Conservation (phyloP, 2,888 invertebrate genomes). For the Pedicia rivosa region DNA sequence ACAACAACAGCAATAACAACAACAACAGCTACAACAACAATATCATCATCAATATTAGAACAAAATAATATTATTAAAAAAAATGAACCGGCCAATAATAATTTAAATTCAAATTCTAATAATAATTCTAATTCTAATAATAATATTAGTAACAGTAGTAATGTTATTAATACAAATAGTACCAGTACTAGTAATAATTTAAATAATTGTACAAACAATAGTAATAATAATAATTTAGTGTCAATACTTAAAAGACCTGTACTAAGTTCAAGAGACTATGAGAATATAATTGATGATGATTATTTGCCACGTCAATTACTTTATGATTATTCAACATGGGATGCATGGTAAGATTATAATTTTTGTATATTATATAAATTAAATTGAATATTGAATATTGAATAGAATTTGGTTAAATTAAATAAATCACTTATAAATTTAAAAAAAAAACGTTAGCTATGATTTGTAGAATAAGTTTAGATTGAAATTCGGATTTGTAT, state of each 20-base stretch:
- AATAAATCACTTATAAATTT: too few species aligned
- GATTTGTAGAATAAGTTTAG: too few species aligned
- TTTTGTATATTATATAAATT: too few species aligned
- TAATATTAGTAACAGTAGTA: not conserved
- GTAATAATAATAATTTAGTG: constrained; percentile 12
- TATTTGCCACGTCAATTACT: constrained; percentile 64
- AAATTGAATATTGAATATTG: too few species aligned
- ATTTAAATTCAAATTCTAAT: not conserved
- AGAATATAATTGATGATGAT: constrained; percentile 64
- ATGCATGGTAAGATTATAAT: constrained; percentile 77
- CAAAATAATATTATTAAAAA: constrained; percentile 12
- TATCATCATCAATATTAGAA: constrained; percentile 27
- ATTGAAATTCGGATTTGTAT: too few species aligned
- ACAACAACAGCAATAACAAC: constrained; percentile 35
- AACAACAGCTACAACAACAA: constrained; percentile 32
- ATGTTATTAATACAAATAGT: not conserved
- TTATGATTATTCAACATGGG: constrained; percentile 75
- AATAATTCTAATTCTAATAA: constrained; percentile 3
- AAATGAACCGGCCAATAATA: constrained; percentile 4
- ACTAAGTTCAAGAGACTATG: constrained; percentile 61
- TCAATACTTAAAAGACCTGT: constrained; percentile 54
- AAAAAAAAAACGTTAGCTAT: too few species aligned
- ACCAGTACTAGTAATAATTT: constrained; percentile 7
- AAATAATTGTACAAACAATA: constrained; percentile 8
- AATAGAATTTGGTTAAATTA: too few species aligned